Base-by-base conservation (phyloP, 2,888 invertebrate genomes). In the Helobdella robusta region DNA sequence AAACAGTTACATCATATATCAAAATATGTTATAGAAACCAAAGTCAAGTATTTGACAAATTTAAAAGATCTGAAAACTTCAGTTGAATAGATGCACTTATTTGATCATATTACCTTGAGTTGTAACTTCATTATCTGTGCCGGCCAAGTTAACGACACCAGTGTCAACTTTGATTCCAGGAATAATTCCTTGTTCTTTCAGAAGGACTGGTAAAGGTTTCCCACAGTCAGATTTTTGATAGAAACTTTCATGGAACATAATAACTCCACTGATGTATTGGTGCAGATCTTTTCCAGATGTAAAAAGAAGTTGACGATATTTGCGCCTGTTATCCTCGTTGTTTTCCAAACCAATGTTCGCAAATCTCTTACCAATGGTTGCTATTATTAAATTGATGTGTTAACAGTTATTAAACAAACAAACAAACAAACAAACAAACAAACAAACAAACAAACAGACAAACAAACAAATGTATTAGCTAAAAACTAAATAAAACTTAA, bases 191-290 rank as follows among this genome's bases (percentile, higher is more conserved):
- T 73, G 70, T 40, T 74, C 73, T 64, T 76, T 71, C n/a, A 78
- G 72, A 44, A 76, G 36, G 65, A 77, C 72, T 34, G 73, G 73
- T 66, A 80, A 77, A 35, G 75, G 75, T 5, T 70, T 73, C 15
- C 79, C 87, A 76, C 91, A 89, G 70, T 90, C 90, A 64, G 89
- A 84, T 81, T 91, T 70, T 60, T 99, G 98, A 84, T 95, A 93
- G 68, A 98, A 84, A 2, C 97, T 97, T 83, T 99, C 98, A 82
- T 98, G 92, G 86, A 91, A 98, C 73, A 98, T 84, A 78, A 99
- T 99, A 66, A 98, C 97, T 50, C 97, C 98, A 65, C 93, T 93
- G 78, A 97, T 87, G 83, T 91, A 73, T 30, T 81, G 72, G 11
- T 76, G 72, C 40, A 82, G 65, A 18, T 67, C 67, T 28, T 70